phyloP scores from a whole-genome alignment of 2,888 invertebrate species.

The Agrotis ipsilon region DNA sequence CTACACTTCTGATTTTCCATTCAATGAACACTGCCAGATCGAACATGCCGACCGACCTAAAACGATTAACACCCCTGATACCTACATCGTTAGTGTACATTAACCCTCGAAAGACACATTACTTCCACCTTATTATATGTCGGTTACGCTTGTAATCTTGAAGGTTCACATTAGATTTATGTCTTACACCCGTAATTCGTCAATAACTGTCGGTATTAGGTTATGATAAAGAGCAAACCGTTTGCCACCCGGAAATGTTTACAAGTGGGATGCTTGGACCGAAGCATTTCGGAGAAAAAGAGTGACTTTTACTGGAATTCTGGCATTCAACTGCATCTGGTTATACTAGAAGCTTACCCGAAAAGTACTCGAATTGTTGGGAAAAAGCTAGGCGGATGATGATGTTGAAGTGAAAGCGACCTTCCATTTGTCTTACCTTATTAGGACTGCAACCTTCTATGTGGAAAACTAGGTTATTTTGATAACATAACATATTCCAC shows the following conservation, averaged over 20 bases:
- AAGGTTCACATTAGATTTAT: slow-evolving; percentile 34
- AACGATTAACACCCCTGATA: background rate
- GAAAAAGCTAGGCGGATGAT: too few species aligned
- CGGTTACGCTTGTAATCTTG: slow-evolving; percentile 5
- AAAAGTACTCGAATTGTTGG: too few species aligned
- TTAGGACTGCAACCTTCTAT: background rate
- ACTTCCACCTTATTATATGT: background rate
- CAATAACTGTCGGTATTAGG: slow-evolving; percentile 30
- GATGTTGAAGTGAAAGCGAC: too few species aligned
- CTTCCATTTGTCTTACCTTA: background rate
- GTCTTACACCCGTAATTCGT: slow-evolving; percentile 24
- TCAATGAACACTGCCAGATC: background rate
- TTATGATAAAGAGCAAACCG: slow-evolving; percentile 20
- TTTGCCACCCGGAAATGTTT: slow-evolving; percentile 32
- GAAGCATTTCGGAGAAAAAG: background rate
- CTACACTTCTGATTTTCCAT: background rate
- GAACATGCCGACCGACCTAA: background rate
- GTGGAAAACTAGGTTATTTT: background rate
- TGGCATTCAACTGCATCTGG: too few species aligned
- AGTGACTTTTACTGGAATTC: too few species aligned
- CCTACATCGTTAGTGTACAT: slow-evolving; percentile 5
- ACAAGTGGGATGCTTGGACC: background rate
- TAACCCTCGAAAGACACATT: slow-evolving; percentile 22
- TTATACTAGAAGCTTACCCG: too few species aligned
- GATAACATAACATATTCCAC: too few species aligned